These are phyloP conservation scores for Parasteatoda tepidariorum DNA, from an alignment of 1,140 invertebrate species.

Conservation along the genomic window DNA sequence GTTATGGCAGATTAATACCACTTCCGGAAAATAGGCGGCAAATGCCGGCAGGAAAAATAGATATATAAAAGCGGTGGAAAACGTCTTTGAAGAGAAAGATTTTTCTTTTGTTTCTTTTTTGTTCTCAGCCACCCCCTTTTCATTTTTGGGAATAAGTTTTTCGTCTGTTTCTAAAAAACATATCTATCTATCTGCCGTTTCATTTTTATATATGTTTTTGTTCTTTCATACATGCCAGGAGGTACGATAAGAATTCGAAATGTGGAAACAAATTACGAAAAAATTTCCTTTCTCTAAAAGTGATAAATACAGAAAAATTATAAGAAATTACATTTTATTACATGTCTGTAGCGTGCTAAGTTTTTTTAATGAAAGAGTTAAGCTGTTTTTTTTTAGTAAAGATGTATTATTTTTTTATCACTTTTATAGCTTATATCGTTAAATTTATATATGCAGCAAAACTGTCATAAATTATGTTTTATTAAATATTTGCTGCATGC, in stretches of 20 bases:
- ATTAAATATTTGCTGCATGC: too few relatives aligned
- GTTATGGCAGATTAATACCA: slow-evolving; percentile 17
- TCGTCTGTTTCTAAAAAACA: background rate
- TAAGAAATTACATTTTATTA: too few relatives aligned
- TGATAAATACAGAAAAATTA: too few relatives aligned
- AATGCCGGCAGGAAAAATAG: background rate
- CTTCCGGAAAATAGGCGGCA: background rate
- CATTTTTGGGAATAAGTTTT: background rate
- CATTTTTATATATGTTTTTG: background rate
- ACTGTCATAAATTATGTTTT: too few relatives aligned
- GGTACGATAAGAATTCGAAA: background rate
- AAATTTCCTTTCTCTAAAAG: too few relatives aligned
- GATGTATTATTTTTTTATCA: too few relatives aligned
- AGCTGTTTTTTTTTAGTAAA: too few relatives aligned
- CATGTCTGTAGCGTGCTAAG: too few relatives aligned
- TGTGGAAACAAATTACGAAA: too few relatives aligned
- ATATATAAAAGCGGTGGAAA: slow-evolving; percentile 6
- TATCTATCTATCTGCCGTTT: background rate
- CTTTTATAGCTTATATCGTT: too few relatives aligned
- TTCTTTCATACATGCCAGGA: background rate
- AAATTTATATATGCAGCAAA: too few relatives aligned
- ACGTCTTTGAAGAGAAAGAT: background rate
- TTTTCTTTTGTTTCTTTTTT: background rate
- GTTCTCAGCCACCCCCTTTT: background rate
- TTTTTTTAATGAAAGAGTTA: too few relatives aligned